Evolutionary conservation across 2,888 invertebrate genomes (phyloP).

Genomic region (Actias luna): DNA sequence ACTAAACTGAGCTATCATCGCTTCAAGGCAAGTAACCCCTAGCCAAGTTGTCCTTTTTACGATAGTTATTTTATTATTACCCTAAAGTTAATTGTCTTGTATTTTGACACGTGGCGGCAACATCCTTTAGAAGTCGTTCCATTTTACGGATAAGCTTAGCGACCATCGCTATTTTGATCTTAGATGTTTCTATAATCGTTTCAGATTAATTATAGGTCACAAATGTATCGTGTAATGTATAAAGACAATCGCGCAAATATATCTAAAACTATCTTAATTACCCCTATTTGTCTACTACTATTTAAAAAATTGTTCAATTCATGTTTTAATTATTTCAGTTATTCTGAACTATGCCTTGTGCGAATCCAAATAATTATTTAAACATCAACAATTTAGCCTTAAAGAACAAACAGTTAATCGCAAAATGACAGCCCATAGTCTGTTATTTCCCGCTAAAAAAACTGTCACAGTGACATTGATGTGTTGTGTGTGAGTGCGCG

Average conservation of each 20-base stretch:
- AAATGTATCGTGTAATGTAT: no score
- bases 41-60: no score
- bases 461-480: conserved; percentile 70
- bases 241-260: not conserved
- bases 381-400: conserved; percentile 26
- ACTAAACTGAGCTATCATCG: no score
- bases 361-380: conserved; percentile 35
- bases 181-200: no score
- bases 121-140: no score
- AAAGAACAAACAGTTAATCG: conserved; percentile 53
- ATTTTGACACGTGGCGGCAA: no score
- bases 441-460: conserved; percentile 61
- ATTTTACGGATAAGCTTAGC: no score
- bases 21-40: no score
- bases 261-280: not conserved
- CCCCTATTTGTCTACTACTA: not conserved
- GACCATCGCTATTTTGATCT: no score
- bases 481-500: conserved; percentile 56
- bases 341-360: conserved; percentile 48
- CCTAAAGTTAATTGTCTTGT: no score
- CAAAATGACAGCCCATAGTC: conserved; percentile 66
- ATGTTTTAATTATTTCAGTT: not conserved
- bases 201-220: no score
- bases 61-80: no score
- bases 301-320: not conserved